These are phyloP conservation scores for Ostrea edulis DNA, from an alignment of 1,140 invertebrate species.

Conservation along the genomic window DNA sequence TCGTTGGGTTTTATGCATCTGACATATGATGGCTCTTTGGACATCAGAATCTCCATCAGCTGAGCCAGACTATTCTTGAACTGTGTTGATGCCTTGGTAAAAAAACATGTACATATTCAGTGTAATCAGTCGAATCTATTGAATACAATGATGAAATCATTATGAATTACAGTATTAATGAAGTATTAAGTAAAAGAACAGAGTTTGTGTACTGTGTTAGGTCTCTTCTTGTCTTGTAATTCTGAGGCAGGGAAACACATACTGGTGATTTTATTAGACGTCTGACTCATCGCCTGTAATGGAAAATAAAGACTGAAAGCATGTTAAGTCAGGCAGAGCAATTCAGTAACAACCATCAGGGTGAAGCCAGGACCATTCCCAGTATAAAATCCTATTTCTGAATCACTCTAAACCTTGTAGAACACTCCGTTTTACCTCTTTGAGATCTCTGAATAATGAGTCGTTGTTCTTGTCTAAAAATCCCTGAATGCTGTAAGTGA, in stretches of 20 bases:
- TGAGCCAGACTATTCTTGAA: slow-evolving; percentile 92
- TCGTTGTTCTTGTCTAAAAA: slow-evolving; percentile 97
- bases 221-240: slow-evolving; percentile 88
- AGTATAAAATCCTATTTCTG: no score
- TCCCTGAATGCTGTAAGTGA: slow-evolving; percentile 91
- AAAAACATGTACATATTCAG: neutral
- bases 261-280: slow-evolving; percentile 86
- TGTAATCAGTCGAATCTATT: neutral
- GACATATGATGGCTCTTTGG: slow-evolving; percentile 93
- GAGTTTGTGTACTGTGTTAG: slow-evolving; percentile 84
- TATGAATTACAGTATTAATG: no score
- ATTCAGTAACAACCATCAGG: neutral
- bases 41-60: slow-evolving; percentile 85
- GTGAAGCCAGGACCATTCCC: neutral
- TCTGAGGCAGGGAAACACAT: slow-evolving; percentile 84
- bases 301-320: neutral
- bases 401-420: no score
- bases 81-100: slow-evolving; percentile 87
- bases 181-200: neutral
- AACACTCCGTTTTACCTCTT: slow-evolving; percentile 75
- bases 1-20: slow-evolving; percentile 96
- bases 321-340: neutral
- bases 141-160: no score
- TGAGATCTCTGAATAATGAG: slow-evolving; percentile 91
- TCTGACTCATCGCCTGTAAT: slow-evolving; percentile 85